Base-by-base conservation (phyloP, 2,113 vertebrate species). In the Arvicanthis niloticus region DNA sequence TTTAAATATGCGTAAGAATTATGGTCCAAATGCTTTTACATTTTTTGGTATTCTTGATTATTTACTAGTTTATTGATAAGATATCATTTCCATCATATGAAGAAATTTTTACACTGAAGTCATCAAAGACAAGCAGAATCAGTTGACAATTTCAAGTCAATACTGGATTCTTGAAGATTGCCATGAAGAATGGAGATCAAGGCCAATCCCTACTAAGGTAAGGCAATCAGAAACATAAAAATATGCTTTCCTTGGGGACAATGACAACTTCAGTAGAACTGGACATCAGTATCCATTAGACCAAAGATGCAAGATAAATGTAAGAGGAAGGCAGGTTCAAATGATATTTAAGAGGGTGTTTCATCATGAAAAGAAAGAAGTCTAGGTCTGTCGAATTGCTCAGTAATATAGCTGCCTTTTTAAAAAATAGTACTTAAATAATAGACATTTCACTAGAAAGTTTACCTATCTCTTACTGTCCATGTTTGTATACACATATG, bases 1-100 rank as follows among this genome's bases (percentile, higher is more conserved):
- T 91, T 88, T 68, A 93, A 92, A 80, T 90, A 70, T n/a, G 45
- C 9, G 88, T 85, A 48, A 87, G 62, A 76, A 75, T 90, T 60
- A 37, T 70, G 65, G 56, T n/a, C 53, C n/a, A 13, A 4, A 15
- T 73, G 24, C 16, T 58, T 24, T 58, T 75, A 58, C 15, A 31
- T 60, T 29, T 60, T 53, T 53, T 48, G 89, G 6, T 22, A 8
- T 42, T 53, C 10, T 87, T 90, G 42, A 42, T 1, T 56, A 65
- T 56, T 48, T 75, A n/a, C 73, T 90, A 19, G n/a, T 51, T 95
- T 80, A 72, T 89, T 68, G n/a, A 68, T 76, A 40, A 15, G 58
- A 34, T 53, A 67, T 11, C 12, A 76, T 92, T 58, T 22, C 37
- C 17, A 91, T n/a, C n/a, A 24, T 85, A 77, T 73, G 70, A 94